Percentiles rank a stretch among this genome's conserved stretches.
Evolutionary conservation across 2,888 invertebrate genomes (phyloP).

Genomic region (Deroplatys truncata): DNA sequence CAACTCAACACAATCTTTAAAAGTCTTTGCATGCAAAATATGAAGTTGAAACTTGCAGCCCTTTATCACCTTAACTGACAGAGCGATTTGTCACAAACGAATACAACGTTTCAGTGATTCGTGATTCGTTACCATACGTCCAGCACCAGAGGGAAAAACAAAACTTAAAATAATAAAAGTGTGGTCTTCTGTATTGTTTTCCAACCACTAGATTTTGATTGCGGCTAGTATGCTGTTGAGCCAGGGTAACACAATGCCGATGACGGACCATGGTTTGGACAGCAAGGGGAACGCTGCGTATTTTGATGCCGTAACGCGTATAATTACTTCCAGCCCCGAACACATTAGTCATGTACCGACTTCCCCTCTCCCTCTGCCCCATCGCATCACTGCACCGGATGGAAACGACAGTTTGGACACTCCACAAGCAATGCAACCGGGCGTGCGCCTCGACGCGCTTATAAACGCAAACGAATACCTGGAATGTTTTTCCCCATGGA

Average conservation of each 20-base stretch:
- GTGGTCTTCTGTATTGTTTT: background rate
- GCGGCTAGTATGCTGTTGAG: too few relatives aligned
- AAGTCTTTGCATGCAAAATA: too few relatives aligned
- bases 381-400: background rate
- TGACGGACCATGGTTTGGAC: background rate
- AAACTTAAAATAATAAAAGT: background rate
- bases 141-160: too few relatives aligned
- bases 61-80: too few relatives aligned
- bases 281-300: background rate
- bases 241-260: background rate
- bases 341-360: background rate
- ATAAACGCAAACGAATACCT: background rate
- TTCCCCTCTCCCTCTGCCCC: background rate
- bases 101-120: too few relatives aligned
- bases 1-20: too few relatives aligned
- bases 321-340: background rate
- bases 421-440: background rate
- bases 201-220: background rate
- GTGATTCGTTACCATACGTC: too few relatives aligned
- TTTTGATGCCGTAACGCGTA: background rate
- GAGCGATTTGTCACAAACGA: too few relatives aligned
- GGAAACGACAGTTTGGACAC: background rate
- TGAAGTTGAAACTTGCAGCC: too few relatives aligned
- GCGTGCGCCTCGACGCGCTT: background rate
- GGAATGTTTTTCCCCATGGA: background rate